Base-by-base conservation (phyloP, 2,113 vertebrate genomes). In the Talpa occidentalis region DNA sequence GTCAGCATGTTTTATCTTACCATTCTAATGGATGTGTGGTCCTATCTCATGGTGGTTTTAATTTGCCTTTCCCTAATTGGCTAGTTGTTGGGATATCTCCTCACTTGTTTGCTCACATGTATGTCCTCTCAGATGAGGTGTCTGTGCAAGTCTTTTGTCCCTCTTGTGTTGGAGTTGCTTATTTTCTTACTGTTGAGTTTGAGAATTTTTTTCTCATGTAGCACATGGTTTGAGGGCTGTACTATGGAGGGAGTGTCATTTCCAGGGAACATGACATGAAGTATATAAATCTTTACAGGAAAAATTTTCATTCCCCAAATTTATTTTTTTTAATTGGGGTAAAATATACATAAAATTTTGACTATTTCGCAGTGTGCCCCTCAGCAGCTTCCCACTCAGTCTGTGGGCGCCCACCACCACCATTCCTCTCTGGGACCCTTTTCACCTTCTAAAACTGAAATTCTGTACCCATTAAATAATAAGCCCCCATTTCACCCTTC, bases 31-130 rank as follows among this genome's bases (percentile, higher is more conserved):
- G 67, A 30, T 37, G 17, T 9, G 0, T 44, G 1, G 24, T 30
- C 24, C 22, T 2, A 1, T n/a, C 15, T 42, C 35, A 5, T 62
- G 16, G 1, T 17, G 3, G 59, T 30, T 24, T n/a, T 30, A 0
- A 0, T 72, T 37, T 62, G 30, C 24, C 62, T 81, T 78, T 83
- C 91, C 76, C 40, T 52, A 1, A 3, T 56, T 28, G 35, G 24
- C 30, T 70, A 10, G 32, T 32, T 56, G 6, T 40, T 12, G 3
- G 16, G 32, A 24, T 6, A 0, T 37, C 60, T 80, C 32, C 15
- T 47, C 32, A 10, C 74, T 47, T 60, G n/a, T 69, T 47, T 60
- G n/a, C 24, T 66, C 52, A 9, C 62, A 24, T 44, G 73, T 19
- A 0, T 47, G 6, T 56, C 35, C 74, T 67, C 73, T 73, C 47